phyloP scores from a whole-genome alignment of 2,113 vertebrate genomes.

The Suricata suricatta region DNA sequence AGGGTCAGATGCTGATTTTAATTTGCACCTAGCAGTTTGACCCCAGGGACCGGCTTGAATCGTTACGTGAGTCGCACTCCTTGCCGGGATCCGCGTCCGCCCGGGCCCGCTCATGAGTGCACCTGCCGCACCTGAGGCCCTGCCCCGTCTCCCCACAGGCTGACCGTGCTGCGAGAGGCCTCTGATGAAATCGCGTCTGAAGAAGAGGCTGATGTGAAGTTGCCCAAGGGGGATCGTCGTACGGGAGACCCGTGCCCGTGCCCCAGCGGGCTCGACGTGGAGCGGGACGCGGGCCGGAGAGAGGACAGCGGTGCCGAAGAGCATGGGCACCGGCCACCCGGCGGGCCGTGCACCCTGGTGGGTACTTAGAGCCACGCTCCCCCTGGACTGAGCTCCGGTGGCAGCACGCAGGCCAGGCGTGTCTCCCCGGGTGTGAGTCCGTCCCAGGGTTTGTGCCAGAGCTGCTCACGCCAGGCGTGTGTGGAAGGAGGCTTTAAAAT shows the following conservation, averaged over 20 bases:
- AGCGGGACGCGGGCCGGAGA: constrained; percentile 45
- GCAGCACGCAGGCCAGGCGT: rapidly evolving
- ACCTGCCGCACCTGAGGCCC: not conserved
- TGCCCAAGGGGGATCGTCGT: constrained; percentile 6
- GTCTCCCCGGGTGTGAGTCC: not conserved
- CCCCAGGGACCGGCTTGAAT: not conserved
- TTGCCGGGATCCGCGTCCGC: no score
- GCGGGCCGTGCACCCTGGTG: constrained; percentile 81
- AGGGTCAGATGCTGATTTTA: not conserved
- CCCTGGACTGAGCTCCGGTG: not conserved
- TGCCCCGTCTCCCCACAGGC: constrained; percentile 75
- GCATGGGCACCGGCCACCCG: not conserved
- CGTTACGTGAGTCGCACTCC: not conserved
- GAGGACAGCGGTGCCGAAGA: not conserved
- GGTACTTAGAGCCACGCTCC: not conserved
- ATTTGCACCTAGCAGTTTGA: not conserved
- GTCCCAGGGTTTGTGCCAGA: not conserved
- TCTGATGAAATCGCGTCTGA: constrained; percentile 74
- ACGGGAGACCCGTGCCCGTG: not conserved
- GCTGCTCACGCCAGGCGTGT: not conserved
- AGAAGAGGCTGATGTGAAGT: constrained; percentile 64
- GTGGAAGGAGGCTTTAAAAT: not conserved
- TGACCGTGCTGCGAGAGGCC: constrained; percentile 82
- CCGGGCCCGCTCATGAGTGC: not conserved
- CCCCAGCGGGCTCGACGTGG: not conserved